These are phyloP conservation scores for Cottus gobio DNA, from an alignment of 2,113 vertebrate genomes.

Conservation along the genomic window DNA sequence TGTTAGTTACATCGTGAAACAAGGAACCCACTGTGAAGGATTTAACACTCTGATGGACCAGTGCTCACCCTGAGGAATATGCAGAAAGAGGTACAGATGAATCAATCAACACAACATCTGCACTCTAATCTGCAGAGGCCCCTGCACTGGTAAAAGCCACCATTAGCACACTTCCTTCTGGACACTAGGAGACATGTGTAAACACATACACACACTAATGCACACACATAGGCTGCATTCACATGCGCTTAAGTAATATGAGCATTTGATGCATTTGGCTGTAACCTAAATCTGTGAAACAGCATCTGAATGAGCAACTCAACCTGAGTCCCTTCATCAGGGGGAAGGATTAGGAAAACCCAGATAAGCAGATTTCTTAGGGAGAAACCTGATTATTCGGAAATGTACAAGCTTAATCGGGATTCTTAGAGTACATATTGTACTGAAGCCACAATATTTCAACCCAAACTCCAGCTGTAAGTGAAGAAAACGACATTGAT, in stretches of 20 bases:
- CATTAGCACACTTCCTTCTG: conserved; percentile 55
- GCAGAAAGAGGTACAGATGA: conserved; percentile 30
- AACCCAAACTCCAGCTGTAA: neutral
- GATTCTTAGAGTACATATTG: conserved; percentile 14
- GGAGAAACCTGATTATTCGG: conserved; percentile 21
- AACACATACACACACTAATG: conserved; percentile 14
- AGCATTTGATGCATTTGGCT: conserved; percentile 24
- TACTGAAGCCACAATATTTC: conserved; percentile 5
- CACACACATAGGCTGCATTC: conserved; percentile 15
- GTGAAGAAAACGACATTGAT: neutral
- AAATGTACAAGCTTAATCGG: conserved; percentile 1
- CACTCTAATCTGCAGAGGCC: conserved; percentile 47
- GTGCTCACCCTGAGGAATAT: conserved; percentile 24
- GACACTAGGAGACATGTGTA: conserved; percentile 8
- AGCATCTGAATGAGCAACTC: conserved; percentile 1
- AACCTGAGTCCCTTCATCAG: neutral
- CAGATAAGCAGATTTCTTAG: conserved; percentile 7
- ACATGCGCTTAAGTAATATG: conserved; percentile 35
- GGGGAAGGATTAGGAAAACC: conserved; percentile 42
- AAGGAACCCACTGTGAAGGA: conserved; percentile 62
- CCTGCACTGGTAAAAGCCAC: conserved; percentile 25
- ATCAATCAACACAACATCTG: conserved; percentile 63
- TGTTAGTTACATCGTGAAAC: conserved; percentile 69
- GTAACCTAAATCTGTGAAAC: conserved; percentile 31
- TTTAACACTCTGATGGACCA: conserved; percentile 52